Percentiles rank a stretch among this genome's conserved stretches.
Evolutionary conservation across 37 sponge, comb jelly and placozoan genomes (phyloP).

Genomic region (Halichondria panicea): DNA sequence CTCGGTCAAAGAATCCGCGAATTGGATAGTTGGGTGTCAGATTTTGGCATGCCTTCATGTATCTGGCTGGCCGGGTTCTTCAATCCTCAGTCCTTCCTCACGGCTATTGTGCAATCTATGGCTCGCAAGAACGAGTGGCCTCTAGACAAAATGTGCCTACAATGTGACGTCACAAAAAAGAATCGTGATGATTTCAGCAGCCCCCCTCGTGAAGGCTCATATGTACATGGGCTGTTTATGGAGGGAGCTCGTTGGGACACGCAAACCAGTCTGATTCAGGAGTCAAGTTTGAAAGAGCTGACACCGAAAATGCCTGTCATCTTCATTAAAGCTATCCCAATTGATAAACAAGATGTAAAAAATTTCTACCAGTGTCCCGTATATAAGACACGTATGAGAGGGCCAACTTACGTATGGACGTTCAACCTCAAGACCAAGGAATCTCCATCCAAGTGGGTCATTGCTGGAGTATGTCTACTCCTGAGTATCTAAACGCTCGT

Average conservation of each 20-base stretch:
- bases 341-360: constrained; percentile 95
- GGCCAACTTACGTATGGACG: constrained; percentile 98
- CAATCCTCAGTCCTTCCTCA: constrained; percentile 99
- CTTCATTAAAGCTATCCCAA: constrained; percentile 93
- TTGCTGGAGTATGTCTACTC: constrained; percentile 96
- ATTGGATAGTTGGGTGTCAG: constrained; percentile 93
- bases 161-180: constrained; percentile 98
- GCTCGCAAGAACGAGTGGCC: constrained; percentile 99
- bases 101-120: constrained; percentile 98
- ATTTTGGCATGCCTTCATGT: constrained; percentile 92
- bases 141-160: constrained; percentile 98
- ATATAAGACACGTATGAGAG: constrained; percentile 93
- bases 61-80: constrained; percentile 99
- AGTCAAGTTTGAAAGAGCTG: constrained; percentile 92
- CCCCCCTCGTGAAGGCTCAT: constrained; percentile 96
- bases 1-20: constrained; percentile 90
- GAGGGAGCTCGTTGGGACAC: constrained; percentile 98
- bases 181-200: constrained; percentile 90
- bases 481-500: constrained; percentile 78
- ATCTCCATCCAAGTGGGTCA: constrained; percentile 96
- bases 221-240: constrained; percentile 96
- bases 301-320: constrained; percentile 96
- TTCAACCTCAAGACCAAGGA: constrained; percentile 99
- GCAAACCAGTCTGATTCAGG: constrained; percentile 94
- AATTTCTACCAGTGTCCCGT: constrained; percentile 98